phyloP scores from a whole-genome alignment of 2,797 vertebrate genomes.

The Aselliscus stoliczkanus region DNA sequence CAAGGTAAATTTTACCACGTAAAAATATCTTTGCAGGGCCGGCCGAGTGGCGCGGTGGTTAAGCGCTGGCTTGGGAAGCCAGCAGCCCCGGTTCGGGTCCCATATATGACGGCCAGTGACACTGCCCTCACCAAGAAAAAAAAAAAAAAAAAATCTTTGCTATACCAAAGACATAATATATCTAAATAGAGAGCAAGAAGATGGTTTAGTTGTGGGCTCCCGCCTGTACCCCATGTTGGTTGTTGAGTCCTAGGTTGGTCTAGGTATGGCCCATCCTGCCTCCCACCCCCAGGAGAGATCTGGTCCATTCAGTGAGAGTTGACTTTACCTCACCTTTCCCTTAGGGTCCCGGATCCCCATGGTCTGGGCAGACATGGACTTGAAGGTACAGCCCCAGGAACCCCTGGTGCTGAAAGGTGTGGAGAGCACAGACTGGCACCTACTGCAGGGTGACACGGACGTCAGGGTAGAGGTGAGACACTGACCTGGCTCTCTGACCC shows the following conservation, averaged over 20 bases:
- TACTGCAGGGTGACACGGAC: conserved; percentile 76
- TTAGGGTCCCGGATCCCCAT: conserved; percentile 82
- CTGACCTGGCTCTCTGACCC: background rate
- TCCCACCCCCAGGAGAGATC: background rate
- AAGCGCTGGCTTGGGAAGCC: no score
- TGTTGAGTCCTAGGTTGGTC: background rate
- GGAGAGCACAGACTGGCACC: conserved; percentile 86
- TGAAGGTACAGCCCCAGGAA: conserved; percentile 89
- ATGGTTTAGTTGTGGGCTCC: background rate
- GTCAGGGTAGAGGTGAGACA: conserved; percentile 84
- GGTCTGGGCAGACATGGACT: conserved; percentile 84
- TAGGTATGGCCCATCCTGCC: background rate
- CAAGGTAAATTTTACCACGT: background rate
- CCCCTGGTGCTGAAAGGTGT: conserved; percentile 84
- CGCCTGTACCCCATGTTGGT: background rate
- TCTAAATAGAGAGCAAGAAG: background rate
- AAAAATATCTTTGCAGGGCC: background rate
- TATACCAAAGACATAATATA: background rate
- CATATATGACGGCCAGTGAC: no score
- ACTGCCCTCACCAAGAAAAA: no score
- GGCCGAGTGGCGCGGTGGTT: no score
- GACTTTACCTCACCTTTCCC: background rate
- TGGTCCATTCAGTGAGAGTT: background rate
- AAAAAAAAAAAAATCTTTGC: background rate
- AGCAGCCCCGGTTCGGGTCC: no score